A percentile compares a stretch with the other conserved stretches of the same genome.
Evolutionary conservation across 2,113 vertebrate genomes (phyloP).

Genomic region (Narcine bancroftii): DNA sequence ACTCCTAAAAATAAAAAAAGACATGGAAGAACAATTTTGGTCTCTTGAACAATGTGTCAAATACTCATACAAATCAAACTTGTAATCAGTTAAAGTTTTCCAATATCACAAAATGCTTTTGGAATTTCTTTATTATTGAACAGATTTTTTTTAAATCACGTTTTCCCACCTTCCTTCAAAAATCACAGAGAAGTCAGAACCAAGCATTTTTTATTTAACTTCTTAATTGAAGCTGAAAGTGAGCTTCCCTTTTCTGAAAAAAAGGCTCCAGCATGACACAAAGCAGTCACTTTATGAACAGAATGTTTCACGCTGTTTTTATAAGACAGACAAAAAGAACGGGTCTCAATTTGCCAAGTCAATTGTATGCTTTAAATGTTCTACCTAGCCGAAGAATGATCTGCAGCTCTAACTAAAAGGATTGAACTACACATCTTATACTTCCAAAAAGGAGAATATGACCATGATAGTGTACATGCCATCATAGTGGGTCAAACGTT

Average conservation of each 20-base stretch:
- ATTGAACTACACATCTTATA: not conserved
- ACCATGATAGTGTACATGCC: too few species aligned
- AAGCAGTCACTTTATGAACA: not conserved
- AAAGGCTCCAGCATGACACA: not conserved
- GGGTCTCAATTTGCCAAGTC: not conserved
- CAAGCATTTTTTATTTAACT: not conserved
- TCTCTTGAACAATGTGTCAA: not conserved
- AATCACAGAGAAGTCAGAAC: not conserved
- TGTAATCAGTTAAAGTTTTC: not conserved
- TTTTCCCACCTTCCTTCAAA: not conserved
- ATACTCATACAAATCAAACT: not conserved
- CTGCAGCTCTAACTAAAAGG: not conserved
- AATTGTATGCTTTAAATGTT: not conserved
- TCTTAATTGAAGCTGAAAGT: not conserved
- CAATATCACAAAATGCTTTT: not conserved
- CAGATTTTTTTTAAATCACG: too few species aligned
- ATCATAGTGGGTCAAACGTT: too few species aligned
- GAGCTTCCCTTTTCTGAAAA: not conserved
- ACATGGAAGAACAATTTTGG: not conserved
- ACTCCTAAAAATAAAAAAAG: slow-evolving; percentile 65
- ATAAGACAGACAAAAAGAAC: not conserved
- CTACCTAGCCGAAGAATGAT: not conserved
- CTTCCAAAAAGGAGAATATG: not conserved
- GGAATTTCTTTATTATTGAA: not conserved
- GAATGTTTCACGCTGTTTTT: not conserved